Conservation (phyloP, 2,113 vertebrate species). For the Hiodon tergisus region DNA sequence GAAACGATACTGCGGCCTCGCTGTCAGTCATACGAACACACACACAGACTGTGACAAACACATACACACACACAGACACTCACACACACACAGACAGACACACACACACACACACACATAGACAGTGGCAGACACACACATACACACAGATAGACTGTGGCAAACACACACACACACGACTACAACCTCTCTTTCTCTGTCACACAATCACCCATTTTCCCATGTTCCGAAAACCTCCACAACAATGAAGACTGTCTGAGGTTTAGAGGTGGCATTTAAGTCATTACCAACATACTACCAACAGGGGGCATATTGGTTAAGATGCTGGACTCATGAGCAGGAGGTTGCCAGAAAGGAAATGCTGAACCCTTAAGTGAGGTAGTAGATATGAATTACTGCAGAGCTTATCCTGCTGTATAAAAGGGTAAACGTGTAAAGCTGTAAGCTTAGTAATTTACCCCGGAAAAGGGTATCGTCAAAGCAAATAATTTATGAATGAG, state of each 20-base stretch:
- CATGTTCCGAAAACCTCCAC: too few species aligned
- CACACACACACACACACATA: background rate
- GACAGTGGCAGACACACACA: background rate
- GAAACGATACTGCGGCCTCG: too few species aligned
- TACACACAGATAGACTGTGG: background rate
- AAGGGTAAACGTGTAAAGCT: background rate
- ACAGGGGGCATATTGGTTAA: too few species aligned
- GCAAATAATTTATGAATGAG: background rate
- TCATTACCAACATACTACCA: too few species aligned
- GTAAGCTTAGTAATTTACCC: slow-evolving; percentile 2
- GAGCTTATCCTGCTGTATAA: background rate
- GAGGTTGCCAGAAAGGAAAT: background rate
- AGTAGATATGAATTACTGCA: background rate
- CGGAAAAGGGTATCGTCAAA: background rate
- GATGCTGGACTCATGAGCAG: too few species aligned
- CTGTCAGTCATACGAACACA: too few species aligned
- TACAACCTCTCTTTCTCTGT: background rate
- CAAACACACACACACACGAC: background rate
- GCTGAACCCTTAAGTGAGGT: background rate
- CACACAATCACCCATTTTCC: background rate
- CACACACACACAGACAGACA: slow-evolving; percentile 4
- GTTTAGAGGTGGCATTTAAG: too few species aligned
- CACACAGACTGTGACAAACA: slow-evolving; percentile 1
- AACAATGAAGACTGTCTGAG: too few species aligned
- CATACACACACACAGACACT: background rate